Evolutionary conservation across 2,888 invertebrate genomes (phyloP), one percentile per base, ranked within the genome.

Genomic region (Orthosia gothica): DNA sequence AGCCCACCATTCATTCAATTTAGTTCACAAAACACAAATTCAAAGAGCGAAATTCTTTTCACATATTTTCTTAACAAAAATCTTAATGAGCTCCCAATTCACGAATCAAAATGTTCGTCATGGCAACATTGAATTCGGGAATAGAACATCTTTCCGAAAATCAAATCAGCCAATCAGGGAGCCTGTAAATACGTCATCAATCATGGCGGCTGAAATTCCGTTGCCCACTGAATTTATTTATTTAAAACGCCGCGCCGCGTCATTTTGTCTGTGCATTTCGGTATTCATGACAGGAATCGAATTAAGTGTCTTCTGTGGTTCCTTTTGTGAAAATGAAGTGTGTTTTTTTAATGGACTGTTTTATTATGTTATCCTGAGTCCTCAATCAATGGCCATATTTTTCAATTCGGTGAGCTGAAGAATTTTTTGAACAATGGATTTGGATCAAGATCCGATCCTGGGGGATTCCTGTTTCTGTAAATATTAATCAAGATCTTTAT

Each of bases 151-250:
- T 88, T 88, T 87, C 87, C 85, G 83, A 89, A 92, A 93, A 92
- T 93, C 90, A 91, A 93, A 93, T 94, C 93, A 93, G 88, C 93
- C 93, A 93, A 93, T 93, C 93, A 93, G 89, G 87, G 89, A 79
- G 83, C 83, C 85, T 79, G 87, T 90, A 90, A 91, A 92, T 91
- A 91, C 91, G 91, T 92, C 91, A 93, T 93, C 91, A 92, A 92
- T 93, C 92, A 93, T 91, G 90, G 89, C 81, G 59, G 73, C 79
- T 76, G 69, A 76, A 77, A 85, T 86, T 80, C 47, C 55, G 61
- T 62, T 81, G 64, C 40, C 70, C 70, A 72, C 76, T 76, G 79
- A 77, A 76, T 79, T 69, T 76, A 64, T 83, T 74, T 81, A 76
- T 79, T 82, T 78, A 79, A 78, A 79, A 70, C 49, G 69, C 73